Conservation (phyloP, 2,888 invertebrate species). For the Lasius platythorax region DNA sequence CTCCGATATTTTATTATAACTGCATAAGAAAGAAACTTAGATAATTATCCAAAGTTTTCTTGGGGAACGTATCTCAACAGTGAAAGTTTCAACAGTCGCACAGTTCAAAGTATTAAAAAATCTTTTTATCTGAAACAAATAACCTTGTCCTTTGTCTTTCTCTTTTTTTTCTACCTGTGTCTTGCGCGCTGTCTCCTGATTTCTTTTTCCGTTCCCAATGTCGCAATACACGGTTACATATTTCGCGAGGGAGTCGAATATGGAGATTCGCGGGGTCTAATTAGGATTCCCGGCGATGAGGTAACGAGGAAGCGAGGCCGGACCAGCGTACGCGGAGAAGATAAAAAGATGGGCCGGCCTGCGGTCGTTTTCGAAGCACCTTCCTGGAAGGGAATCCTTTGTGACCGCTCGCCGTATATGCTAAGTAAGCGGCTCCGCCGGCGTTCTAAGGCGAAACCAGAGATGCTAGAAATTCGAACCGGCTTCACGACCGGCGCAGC, state of each 20-base stretch:
- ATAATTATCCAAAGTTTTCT: neutral
- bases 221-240: slow-evolving; percentile 23
- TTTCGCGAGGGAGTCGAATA: neutral
- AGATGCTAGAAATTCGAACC: slow-evolving; percentile 66
- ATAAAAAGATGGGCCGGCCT: slow-evolving; percentile 10
- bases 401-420: slow-evolving; percentile 58
- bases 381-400: slow-evolving; percentile 67
- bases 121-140: neutral
- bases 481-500: slow-evolving; percentile 26
- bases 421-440: slow-evolving; percentile 65
- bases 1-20: neutral
- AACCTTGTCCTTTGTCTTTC: neutral
- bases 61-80: neutral
- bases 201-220: neutral
- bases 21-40: neutral
- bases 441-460: slow-evolving; percentile 63
- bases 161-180: neutral
- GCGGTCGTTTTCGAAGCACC: slow-evolving; percentile 43
- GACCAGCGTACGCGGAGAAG: slow-evolving; percentile 23
- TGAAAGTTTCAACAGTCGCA: neutral
- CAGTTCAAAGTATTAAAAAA: neutral
- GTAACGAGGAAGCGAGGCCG: slow-evolving; percentile 51
- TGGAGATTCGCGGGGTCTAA: slow-evolving; percentile 2
- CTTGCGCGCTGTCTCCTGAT: neutral
- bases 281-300: slow-evolving; percentile 18